phyloP scores from a whole-genome alignment of 2,797 vertebrate genomes.

The Harpagifer antarcticus region DNA sequence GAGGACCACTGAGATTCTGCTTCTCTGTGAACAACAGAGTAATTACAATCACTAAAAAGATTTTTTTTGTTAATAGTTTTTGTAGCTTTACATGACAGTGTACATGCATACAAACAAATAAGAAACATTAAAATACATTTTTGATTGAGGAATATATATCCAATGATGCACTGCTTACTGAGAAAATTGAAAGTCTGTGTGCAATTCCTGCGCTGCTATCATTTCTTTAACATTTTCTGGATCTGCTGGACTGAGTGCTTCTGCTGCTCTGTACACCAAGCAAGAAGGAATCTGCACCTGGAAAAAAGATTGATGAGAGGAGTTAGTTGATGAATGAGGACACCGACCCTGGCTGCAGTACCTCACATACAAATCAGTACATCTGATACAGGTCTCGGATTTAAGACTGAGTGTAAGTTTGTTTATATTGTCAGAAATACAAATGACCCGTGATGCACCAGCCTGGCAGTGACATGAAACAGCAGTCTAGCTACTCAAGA shows the following conservation, averaged over 20 bases:
- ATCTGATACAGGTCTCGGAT: neutral
- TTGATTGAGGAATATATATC: neutral
- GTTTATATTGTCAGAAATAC: neutral
- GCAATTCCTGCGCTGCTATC: slow-evolving; percentile 85
- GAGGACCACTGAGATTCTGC: slow-evolving; percentile 94
- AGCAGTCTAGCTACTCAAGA: neutral
- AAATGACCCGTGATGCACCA: neutral
- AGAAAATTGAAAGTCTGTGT: slow-evolving; percentile 80
- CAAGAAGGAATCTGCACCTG: slow-evolving; percentile 35
- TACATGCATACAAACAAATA: slow-evolving; percentile 2
- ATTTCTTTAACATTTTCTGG: slow-evolving; percentile 85
- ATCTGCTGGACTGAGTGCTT: slow-evolving; percentile 56
- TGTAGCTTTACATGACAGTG: too few species aligned
- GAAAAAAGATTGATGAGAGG: slow-evolving; percentile 23
- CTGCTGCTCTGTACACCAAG: slow-evolving; percentile 46
- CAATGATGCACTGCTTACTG: slow-evolving; percentile 70
- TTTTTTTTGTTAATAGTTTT: neutral
- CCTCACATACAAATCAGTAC: neutral
- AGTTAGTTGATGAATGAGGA: neutral
- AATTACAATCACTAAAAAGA: neutral
- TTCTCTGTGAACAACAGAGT: slow-evolving; percentile 86
- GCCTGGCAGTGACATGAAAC: neutral
- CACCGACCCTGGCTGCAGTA: neutral
- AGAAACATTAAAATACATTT: neutral
- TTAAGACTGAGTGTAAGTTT: neutral